A percentile compares a stretch with the other conserved stretches of the same genome.
phyloP scores from a whole-genome alignment of 2,888 invertebrate genomes.

The Melanostoma mellinum region DNA sequence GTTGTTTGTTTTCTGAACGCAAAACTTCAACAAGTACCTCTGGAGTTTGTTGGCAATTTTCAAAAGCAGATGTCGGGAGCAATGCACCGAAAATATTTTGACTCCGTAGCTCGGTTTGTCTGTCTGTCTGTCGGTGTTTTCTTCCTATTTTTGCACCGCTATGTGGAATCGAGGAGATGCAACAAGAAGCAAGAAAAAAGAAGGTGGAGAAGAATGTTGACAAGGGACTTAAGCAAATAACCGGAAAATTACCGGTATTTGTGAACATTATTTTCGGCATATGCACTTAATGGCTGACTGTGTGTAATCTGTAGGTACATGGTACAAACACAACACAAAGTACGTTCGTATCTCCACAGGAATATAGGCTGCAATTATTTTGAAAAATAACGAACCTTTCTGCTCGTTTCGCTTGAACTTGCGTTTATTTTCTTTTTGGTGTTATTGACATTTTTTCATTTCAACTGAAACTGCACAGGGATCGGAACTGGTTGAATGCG shows the following conservation, averaged over 20 bases:
- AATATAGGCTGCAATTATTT: neutral
- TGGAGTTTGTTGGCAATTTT: slow-evolving; percentile 23
- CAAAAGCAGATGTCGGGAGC: slow-evolving; percentile 65
- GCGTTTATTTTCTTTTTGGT: neutral
- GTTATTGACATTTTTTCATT: neutral
- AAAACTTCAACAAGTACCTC: slow-evolving; percentile 61
- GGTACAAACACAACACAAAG: neutral
- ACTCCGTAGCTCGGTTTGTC: slow-evolving; percentile 1
- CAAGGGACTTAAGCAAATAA: slow-evolving; percentile 38
- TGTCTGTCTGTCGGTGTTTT: neutral
- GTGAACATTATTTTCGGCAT: slow-evolving; percentile 42
- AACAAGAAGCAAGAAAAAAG: neutral
- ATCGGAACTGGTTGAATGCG: neutral
- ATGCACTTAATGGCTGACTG: slow-evolving; percentile 1
- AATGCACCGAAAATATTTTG: slow-evolving; percentile 50
- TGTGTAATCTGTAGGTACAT: no score
- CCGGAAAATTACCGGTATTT: slow-evolving; percentile 70
- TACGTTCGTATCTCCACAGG: no score
- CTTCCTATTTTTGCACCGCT: neutral
- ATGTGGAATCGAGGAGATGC: neutral
- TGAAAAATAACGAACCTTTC: slow-evolving; percentile 31
- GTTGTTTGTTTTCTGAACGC: slow-evolving; percentile 21
- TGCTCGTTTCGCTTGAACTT: neutral
- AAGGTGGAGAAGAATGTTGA: slow-evolving; percentile 20
- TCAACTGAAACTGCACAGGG: no score